A percentile compares a stretch with the other conserved stretches of the same genome.
Evolutionary conservation across 2,113 vertebrate species (phyloP).

Genomic region (Poicephalus gulielmi): DNA sequence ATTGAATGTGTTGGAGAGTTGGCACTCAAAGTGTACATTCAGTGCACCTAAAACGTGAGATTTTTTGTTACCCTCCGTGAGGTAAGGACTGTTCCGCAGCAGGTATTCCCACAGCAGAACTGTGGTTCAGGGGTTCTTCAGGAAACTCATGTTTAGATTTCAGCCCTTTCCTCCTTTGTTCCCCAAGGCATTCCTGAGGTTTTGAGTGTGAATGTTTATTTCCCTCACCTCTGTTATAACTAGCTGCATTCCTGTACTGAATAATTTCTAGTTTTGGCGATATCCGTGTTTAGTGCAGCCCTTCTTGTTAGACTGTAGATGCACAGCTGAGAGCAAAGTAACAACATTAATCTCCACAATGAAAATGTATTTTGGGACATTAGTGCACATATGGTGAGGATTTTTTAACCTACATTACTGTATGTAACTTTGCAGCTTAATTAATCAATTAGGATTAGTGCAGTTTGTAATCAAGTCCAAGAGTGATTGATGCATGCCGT

Average conservation of each 20-base stretch:
- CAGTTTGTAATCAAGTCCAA: slow-evolving; percentile 59
- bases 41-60: background rate
- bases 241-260: background rate
- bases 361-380: slow-evolving; percentile 42
- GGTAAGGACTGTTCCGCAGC: background rate
- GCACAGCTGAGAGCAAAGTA: background rate
- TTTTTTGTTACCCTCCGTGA: background rate
- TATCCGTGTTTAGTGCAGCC: background rate
- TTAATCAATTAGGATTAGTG: slow-evolving; percentile 62
- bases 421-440: slow-evolving; percentile 45
- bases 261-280: background rate
- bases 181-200: background rate
- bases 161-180: background rate
- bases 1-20: background rate
- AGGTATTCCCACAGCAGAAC: background rate
- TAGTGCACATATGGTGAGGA: slow-evolving; percentile 3
- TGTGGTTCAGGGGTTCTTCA: background rate
- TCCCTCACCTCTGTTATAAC: background rate
- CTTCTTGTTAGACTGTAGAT: background rate
- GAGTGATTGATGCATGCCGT: slow-evolving; percentile 55
- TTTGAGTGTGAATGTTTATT: background rate
- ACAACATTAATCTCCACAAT: background rate
- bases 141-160: background rate
- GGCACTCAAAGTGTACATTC: background rate
- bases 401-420: slow-evolving; percentile 33